Evolutionary conservation across 1,140 invertebrate species (phyloP).

Genomic region (Zeugodacus cucurbitae): DNA sequence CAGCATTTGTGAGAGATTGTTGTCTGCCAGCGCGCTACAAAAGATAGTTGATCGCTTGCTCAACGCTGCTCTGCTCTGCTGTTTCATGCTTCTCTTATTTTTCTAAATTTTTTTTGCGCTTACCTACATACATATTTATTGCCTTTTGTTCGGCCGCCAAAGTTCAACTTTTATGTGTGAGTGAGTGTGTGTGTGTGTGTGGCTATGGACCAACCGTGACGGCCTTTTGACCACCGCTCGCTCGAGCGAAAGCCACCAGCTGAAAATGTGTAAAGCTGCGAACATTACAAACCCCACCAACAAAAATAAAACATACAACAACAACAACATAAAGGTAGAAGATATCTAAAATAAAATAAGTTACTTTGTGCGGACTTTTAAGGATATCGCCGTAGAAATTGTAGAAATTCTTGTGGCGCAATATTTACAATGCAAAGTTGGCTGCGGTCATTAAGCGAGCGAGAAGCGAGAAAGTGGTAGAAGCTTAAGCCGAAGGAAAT

Average conservation of each 20-base stretch:
- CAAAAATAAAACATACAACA: background rate
- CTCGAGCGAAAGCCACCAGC: background rate
- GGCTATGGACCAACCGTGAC: background rate
- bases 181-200: background rate
- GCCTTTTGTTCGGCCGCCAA: background rate
- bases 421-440: background rate
- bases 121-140: background rate
- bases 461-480: background rate
- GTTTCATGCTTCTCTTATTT: background rate
- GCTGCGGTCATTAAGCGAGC: background rate
- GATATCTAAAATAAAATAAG: background rate
- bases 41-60: background rate
- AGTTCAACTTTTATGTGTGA: no score
- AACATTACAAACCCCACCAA: background rate
- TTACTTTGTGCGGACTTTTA: background rate
- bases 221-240: background rate
- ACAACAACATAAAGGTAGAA: background rate
- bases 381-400: background rate
- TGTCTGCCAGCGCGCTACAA: background rate
- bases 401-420: background rate
- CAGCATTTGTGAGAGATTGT: background rate
- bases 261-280: background rate
- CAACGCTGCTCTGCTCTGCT: background rate
- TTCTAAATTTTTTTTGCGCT: background rate
- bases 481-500: background rate